These are phyloP conservation scores for Brachypterus glaber DNA, from an alignment of 2,888 invertebrate genomes.

Conservation along the genomic window DNA sequence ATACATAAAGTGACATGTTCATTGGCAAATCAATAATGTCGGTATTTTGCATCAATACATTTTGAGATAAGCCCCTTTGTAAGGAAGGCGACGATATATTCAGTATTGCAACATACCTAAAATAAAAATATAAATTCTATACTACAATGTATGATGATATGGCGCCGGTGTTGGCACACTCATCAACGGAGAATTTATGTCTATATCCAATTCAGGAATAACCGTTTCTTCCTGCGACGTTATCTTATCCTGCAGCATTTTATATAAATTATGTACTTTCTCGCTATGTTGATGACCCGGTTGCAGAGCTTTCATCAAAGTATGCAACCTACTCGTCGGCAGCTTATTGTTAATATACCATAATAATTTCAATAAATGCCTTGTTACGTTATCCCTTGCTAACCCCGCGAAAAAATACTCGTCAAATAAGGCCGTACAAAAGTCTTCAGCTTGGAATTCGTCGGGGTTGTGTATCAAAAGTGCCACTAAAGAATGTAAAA, in stretches of 20 bases:
- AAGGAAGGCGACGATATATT: no score
- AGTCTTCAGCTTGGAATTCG: constrained; percentile 88
- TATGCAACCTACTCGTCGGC: constrained; percentile 67
- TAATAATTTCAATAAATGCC: constrained; percentile 80
- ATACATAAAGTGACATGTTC: no score
- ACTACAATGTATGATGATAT: constrained; percentile 41
- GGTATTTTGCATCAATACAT: no score
- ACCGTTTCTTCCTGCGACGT: constrained; percentile 58
- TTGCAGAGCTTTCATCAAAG: constrained; percentile 71
- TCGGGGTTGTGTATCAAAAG: constrained; percentile 80
- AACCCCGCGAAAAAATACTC: constrained; percentile 90
- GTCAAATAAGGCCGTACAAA: constrained; percentile 91
- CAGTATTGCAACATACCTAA: no score
- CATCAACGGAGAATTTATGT: constrained; percentile 74
- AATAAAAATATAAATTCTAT: no score
- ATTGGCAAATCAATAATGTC: no score
- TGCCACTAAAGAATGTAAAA: constrained; percentile 81
- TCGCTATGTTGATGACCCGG: constrained; percentile 74
- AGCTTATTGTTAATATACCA: constrained; percentile 86
- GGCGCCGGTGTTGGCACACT: constrained; percentile 77
- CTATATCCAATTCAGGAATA: constrained; percentile 52
- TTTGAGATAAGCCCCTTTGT: no score
- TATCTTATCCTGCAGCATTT: constrained; percentile 69
- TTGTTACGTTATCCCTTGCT: constrained; percentile 80
- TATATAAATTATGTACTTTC: constrained; percentile 71